phyloP scores from a whole-genome alignment of 1,140 invertebrate species.

The Lordiphosa collinella region DNA sequence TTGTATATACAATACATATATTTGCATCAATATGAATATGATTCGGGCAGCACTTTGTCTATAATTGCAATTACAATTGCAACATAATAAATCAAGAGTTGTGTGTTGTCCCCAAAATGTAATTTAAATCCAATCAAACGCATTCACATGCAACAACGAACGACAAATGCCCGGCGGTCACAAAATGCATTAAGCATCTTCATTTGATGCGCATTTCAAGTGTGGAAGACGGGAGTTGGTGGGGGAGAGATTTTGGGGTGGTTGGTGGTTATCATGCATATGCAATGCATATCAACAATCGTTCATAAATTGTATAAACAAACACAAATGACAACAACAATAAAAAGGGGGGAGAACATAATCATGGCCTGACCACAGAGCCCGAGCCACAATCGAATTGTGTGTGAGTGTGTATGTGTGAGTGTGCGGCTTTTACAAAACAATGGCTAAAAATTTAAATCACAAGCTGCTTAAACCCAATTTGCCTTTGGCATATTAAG shows the following conservation, averaged over 20 bases:
- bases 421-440: too few species aligned
- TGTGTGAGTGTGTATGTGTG: neutral
- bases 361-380: too few species aligned
- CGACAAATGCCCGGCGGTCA: slow-evolving; percentile 43
- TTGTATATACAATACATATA: slow-evolving; percentile 7
- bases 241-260: neutral
- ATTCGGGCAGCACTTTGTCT: slow-evolving; percentile 1
- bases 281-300: slow-evolving; percentile 11
- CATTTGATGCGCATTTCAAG: slow-evolving; percentile 19
- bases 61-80: slow-evolving; percentile 15
- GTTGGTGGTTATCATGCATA: slow-evolving; percentile 5
- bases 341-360: neutral
- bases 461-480: neutral
- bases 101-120: slow-evolving; percentile 27
- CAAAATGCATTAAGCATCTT: slow-evolving; percentile 54
- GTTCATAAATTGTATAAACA: slow-evolving; percentile 27
- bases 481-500: neutral
- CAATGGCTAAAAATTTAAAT: slow-evolving; percentile 4
- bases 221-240: neutral
- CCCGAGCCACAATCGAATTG: neutral
- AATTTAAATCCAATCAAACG: slow-evolving; percentile 68
- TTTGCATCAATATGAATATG: neutral
- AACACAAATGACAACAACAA: slow-evolving; percentile 14
- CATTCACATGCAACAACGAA: slow-evolving; percentile 52
- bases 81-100: slow-evolving; percentile 24